Evolutionary conservation across 1,140 invertebrate genomes (phyloP).

Genomic region (Tyrophagus putrescentiae): DNA sequence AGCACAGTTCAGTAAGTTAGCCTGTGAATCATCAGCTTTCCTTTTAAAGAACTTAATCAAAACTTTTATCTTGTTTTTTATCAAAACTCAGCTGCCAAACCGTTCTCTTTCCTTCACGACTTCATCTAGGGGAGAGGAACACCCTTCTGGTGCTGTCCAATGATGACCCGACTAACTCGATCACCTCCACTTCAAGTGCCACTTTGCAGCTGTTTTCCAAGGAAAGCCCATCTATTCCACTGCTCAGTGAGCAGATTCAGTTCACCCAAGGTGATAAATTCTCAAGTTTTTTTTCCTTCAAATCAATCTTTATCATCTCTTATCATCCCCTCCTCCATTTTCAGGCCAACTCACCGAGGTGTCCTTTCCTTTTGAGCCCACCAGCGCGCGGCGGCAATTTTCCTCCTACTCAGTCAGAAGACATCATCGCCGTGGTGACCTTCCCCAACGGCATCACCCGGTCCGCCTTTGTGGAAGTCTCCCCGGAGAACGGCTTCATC

Average conservation of each 20-base stretch:
- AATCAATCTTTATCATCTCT: background rate
- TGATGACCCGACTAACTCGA: no score
- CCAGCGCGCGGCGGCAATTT: background rate
- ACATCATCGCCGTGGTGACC: no score
- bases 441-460: background rate
- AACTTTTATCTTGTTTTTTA: no score
- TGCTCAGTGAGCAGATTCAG: background rate
- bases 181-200: background rate
- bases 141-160: background rate
- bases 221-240: background rate
- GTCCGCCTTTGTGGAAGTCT: conserved; percentile 1
- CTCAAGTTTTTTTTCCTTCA: background rate
- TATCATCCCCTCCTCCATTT: no score
- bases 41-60: no score
- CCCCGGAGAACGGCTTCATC: conserved; percentile 13
- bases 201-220: background rate
- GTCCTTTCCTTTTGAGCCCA: no score
- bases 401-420: no score
- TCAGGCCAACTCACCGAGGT: no score
- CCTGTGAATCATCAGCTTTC: no score
- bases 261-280: background rate
- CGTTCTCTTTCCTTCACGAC: background rate
- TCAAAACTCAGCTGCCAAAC: conserved; percentile 5
- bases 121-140: conserved; percentile 3
- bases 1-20: no score